Evolutionary conservation across 2,113 vertebrate species (phyloP), one percentile per base, ranked within the genome.

Genomic region (Uropsilus gracilis): DNA sequence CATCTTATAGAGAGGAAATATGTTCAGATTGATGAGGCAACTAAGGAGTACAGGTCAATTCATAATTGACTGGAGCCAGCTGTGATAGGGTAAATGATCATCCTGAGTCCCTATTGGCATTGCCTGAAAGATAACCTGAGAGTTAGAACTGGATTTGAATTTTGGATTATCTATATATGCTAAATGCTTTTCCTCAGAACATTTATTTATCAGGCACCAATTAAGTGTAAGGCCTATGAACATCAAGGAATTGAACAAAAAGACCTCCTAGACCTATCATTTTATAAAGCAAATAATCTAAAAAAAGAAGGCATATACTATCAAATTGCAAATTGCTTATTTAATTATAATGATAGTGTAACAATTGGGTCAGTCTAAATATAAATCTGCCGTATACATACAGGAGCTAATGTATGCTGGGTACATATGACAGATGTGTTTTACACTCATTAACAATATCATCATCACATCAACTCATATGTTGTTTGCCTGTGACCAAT

Each of bases 61-160:
- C 63, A 17, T 53, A 93, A 55, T 9, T 13, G 50, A 87, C 42
- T 8, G 13, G 22, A 20, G 34, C 20, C 50, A 4, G 53, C 64
- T 63, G 39, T 13, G 14, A 1, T 22, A 17, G 22, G 37, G 57
- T 50, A 46, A 89, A 34, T 78, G 10, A 39, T 53, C 13, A 68
- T 17, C 24, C 32, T 2, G 7, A 7, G 8, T 78, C 26, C 0
- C n/a, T 2, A 0, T 6, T 26, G 12, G 13, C 5, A 66, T 66
- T 61, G 28, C 50, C 61, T 86, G 71, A 78, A 32, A 69, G 6
- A 34, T n/a, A 28, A 63, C 28, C 18, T 64, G 6, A 81, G 64
- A 66, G 16, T 73, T 24, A 72, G 28, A 88, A 9, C 12, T 22
- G 53, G 26, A 22, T 80, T 80, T 87, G 72, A 80, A 72, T 92